Conservation (phyloP, 2,113 vertebrate species). For the Callospermophilus lateralis region DNA sequence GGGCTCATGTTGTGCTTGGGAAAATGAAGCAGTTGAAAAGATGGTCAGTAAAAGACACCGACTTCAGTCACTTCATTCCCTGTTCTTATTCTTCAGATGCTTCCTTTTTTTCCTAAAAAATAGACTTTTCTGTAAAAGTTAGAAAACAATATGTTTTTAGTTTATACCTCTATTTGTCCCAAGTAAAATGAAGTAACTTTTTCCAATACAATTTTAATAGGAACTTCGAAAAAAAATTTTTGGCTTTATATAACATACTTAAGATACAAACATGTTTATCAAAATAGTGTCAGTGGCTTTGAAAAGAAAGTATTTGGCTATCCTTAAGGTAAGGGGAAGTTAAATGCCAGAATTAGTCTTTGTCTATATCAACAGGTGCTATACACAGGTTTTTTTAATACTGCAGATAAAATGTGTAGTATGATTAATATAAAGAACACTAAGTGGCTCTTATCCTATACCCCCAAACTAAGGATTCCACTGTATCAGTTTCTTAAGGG, state of each 20-base stretch:
- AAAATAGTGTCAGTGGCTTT: neutral
- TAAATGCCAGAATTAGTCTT: neutral
- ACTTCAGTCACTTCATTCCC: neutral
- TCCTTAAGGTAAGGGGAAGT: neutral
- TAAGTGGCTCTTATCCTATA: slow-evolving; percentile 2
- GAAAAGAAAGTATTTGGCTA: slow-evolving; percentile 20
- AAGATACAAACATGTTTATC: slow-evolving; percentile 12
- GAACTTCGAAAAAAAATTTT: neutral
- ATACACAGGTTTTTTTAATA: neutral
- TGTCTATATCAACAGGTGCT: neutral
- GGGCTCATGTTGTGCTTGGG: neutral
- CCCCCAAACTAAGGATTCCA: neutral
- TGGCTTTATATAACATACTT: neutral
- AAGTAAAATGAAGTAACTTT: slow-evolving; percentile 18
- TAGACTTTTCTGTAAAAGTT: slow-evolving; percentile 2
- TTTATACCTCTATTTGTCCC: slow-evolving; percentile 15
- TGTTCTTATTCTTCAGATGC: neutral
- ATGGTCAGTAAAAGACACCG: neutral
- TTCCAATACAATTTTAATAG: slow-evolving; percentile 26
- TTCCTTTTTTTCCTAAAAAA: slow-evolving; percentile 48
- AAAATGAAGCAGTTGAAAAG: slow-evolving; percentile 16
- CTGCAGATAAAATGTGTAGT: neutral
- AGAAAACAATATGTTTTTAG: neutral
- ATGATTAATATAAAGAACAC: neutral
- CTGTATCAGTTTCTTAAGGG: slow-evolving; percentile 46